Percentiles rank a stretch among this genome's conserved stretches.
These are phyloP conservation scores for Graphium colonna DNA, from an alignment of 2,888 invertebrate species.

Conservation along the genomic window DNA sequence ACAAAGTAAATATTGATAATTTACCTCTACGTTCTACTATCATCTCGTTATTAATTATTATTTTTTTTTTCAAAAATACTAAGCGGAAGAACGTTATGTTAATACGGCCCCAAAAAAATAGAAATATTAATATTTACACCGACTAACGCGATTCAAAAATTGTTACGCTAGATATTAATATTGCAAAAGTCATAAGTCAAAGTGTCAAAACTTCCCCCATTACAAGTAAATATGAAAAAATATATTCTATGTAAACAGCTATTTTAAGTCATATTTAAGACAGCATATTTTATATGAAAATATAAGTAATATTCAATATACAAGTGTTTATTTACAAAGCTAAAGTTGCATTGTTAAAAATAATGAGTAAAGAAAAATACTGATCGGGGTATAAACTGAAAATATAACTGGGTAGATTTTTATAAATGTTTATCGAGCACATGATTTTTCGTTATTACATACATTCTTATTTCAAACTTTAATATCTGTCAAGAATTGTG, in stretches of 20 bases:
- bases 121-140: conserved; percentile 52
- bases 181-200: conserved; percentile 68
- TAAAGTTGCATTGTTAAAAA: conserved; percentile 34
- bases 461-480: too few species aligned
- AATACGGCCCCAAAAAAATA: conserved; percentile 40
- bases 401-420: not conserved
- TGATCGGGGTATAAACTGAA: conserved; percentile 43
- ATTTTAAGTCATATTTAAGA: conserved; percentile 49
- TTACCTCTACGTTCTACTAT: conserved; percentile 2
- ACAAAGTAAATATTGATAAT: conserved; percentile 34
- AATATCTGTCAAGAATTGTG: too few species aligned
- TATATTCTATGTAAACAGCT: conserved; percentile 59
- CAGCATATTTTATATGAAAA: conserved; percentile 61
- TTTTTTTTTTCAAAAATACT: conserved; percentile 28
- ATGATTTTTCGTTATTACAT: too few species aligned
- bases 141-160: conserved; percentile 42
- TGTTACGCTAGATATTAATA: conserved; percentile 45
- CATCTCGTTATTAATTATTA: not conserved
- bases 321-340: conserved; percentile 57
- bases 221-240: conserved; percentile 61
- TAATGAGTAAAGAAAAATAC: conserved; percentile 56
- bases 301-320: conserved; percentile 59
- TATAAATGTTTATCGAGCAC: conserved; percentile 1
- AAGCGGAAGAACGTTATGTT: conserved; percentile 23
- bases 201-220: conserved; percentile 42